Evolutionary conservation across 2,797 vertebrate species (phyloP).

Genomic region (Karalla daura): DNA sequence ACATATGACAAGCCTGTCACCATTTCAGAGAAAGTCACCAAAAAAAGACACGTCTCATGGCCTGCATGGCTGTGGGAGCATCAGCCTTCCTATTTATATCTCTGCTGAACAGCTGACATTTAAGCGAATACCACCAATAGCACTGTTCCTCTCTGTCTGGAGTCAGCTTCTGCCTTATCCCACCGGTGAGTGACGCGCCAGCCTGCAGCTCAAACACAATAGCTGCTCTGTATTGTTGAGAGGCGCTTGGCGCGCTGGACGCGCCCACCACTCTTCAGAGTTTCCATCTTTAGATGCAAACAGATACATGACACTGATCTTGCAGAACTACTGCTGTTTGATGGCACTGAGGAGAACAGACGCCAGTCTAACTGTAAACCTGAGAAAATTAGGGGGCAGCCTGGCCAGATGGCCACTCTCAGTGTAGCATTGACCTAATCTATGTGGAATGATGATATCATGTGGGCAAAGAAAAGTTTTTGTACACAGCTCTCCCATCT

Average conservation of each 20-base stretch:
- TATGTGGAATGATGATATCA: slow-evolving; percentile 2
- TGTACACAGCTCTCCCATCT: neutral
- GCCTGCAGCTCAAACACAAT: slow-evolving; percentile 64
- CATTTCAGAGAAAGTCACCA: slow-evolving; percentile 24
- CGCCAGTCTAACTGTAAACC: neutral
- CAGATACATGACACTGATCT: slow-evolving; percentile 8
- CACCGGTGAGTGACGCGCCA: slow-evolving; percentile 70
- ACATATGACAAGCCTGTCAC: neutral
- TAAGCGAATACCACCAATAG: slow-evolving; percentile 81
- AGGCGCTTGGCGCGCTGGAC: slow-evolving; percentile 2
- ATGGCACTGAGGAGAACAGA: slow-evolving; percentile 3
- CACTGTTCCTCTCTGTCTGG: slow-evolving; percentile 70
- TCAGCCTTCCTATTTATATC: slow-evolving; percentile 82
- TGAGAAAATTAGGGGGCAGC: neutral
- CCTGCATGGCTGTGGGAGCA: slow-evolving; percentile 55
- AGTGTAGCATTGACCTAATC: neutral
- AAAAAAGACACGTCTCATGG: slow-evolving; percentile 54
- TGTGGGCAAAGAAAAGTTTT: slow-evolving; percentile 3
- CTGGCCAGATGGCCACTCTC: neutral
- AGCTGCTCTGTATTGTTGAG: slow-evolving; percentile 47
- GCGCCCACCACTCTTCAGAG: slow-evolving; percentile 21
- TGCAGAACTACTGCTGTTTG: slow-evolving; percentile 8
- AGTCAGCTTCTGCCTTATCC: slow-evolving; percentile 76
- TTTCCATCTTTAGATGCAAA: slow-evolving; percentile 56
- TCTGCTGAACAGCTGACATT: slow-evolving; percentile 82